Evolutionary conservation across 2,888 invertebrate species (phyloP).

Genomic region (Leptopterna dolabrata): DNA sequence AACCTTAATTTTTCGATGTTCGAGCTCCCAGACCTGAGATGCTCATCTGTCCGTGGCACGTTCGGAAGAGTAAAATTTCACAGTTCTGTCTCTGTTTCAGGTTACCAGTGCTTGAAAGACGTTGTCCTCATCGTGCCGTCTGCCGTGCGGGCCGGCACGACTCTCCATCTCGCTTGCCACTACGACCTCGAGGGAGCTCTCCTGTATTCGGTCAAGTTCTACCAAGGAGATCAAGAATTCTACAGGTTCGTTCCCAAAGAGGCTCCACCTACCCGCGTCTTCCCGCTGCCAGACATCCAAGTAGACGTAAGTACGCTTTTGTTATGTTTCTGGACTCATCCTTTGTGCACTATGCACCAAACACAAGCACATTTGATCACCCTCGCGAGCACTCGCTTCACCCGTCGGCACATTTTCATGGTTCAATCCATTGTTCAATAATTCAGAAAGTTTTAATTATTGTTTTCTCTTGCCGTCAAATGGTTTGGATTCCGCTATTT

Average conservation of each 20-base stretch:
- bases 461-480: too few relatives aligned
- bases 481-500: too few relatives aligned
- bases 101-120: constrained; percentile 58
- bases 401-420: too few relatives aligned
- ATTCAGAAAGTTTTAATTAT: too few relatives aligned
- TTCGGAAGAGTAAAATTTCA: too few relatives aligned
- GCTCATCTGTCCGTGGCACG: too few relatives aligned
- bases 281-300: constrained; percentile 75
- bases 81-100: constrained; percentile 59
- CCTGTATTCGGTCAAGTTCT: constrained; percentile 83
- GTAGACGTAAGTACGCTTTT: constrained; percentile 75
- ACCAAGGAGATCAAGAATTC: constrained; percentile 79
- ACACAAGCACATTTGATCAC: too few relatives aligned
- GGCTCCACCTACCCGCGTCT: constrained; percentile 77
- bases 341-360: too few relatives aligned
- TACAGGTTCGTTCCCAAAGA: constrained; percentile 81
- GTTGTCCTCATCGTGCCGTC: constrained; percentile 68
- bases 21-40: too few relatives aligned
- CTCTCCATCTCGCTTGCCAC: constrained; percentile 71
- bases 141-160: constrained; percentile 71
- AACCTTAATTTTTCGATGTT: too few relatives aligned
- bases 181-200: constrained; percentile 74
- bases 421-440: too few relatives aligned
- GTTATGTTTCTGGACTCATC: neutral
- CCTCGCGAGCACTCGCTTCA: too few relatives aligned